Evolutionary conservation across 2,113 vertebrate genomes (phyloP).

Genomic region (Sinocyclocheilus rhinocerous): DNA sequence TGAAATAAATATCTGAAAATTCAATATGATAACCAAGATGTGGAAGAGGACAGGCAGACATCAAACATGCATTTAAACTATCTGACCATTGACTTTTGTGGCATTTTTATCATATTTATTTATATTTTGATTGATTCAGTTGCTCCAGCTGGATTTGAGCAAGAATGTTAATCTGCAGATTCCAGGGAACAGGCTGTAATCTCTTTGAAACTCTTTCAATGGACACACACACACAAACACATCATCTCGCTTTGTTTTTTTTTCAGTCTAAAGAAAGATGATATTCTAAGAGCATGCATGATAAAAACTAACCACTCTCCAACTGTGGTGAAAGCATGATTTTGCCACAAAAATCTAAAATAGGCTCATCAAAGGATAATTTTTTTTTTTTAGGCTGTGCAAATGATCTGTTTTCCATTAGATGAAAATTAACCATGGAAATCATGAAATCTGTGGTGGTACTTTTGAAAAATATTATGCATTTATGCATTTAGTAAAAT

Average conservation of each 20-base stretch:
- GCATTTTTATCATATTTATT: background rate
- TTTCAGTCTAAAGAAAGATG: background rate
- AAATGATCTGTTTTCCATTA: background rate
- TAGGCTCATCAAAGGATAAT: background rate
- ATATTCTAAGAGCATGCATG: background rate
- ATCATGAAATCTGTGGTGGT: background rate
- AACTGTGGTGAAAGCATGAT: background rate
- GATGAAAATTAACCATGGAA: background rate
- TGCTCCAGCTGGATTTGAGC: background rate
- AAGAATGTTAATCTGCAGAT: conserved; percentile 26
- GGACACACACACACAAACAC: background rate
- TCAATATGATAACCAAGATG: no score
- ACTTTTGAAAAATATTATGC: background rate
- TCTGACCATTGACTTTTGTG: background rate
- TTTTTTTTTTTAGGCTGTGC: background rate
- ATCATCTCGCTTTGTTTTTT: background rate
- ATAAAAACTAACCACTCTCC: background rate
- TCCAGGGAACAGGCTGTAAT: background rate
- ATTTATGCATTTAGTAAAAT: background rate
- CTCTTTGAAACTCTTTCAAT: conserved; percentile 7
- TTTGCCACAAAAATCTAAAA: conserved; percentile 13
- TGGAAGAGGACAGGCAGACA: background rate
- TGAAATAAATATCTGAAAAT: no score
- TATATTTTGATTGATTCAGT: background rate
- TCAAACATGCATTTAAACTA: background rate